Evolutionary conservation across 2,797 vertebrate species (phyloP).

Genomic region (Siniperca scherzeri): DNA sequence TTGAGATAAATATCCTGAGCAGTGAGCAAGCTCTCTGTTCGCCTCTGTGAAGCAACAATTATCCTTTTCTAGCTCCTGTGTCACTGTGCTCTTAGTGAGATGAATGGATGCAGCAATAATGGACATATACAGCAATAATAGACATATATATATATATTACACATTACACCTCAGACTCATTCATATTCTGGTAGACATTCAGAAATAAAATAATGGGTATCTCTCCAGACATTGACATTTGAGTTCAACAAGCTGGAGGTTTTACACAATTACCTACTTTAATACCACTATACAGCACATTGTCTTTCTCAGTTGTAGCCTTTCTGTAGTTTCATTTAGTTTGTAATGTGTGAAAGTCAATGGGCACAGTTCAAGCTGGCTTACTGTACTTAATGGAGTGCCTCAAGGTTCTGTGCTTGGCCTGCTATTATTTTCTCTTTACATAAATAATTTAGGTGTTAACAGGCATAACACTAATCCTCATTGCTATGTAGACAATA

Average conservation of each 20-base stretch:
- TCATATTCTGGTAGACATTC: constrained; percentile 17
- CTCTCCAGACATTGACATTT: not conserved
- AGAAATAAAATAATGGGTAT: not conserved
- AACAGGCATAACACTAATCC: not conserved
- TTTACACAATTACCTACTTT: not conserved
- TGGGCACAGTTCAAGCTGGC: not conserved
- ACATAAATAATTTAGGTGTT: not conserved
- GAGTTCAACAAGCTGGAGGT: not conserved
- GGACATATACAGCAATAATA: not conserved
- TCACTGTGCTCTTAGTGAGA: constrained; percentile 13
- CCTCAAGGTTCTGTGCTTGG: constrained; percentile 31
- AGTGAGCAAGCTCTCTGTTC: constrained; percentile 14
- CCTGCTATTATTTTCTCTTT: not conserved
- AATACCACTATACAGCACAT: not conserved
- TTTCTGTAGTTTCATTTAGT: not conserved
- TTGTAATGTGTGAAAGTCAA: not conserved
- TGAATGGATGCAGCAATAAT: constrained; percentile 11
- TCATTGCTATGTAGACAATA: constrained; percentile 4
- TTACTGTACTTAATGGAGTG: not conserved
- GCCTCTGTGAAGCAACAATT: constrained; percentile 21
- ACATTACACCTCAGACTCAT: not conserved
- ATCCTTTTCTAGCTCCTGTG: constrained; percentile 12
- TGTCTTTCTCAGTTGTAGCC: no score
- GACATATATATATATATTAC: not conserved
- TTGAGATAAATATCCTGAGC: constrained; percentile 9